Conservation (phyloP, 1,140 invertebrate species). For the Apis dorsata region DNA sequence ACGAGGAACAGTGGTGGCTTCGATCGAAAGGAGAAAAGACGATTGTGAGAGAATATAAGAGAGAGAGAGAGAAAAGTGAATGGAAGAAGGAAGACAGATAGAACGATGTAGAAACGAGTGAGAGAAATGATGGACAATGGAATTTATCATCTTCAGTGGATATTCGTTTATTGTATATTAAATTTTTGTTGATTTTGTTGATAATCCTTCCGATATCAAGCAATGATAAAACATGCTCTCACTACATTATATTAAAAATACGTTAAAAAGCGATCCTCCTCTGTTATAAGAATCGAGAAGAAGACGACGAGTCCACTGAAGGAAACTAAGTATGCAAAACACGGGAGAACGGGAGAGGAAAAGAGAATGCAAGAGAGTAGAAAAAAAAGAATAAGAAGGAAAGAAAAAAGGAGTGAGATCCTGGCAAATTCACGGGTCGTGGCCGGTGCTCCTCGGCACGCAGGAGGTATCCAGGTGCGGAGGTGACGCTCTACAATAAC, state of each 20-base stretch:
- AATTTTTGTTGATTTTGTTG: too few species aligned
- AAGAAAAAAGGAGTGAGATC: not conserved
- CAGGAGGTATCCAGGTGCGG: constrained; percentile 71
- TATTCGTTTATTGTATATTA: too few species aligned
- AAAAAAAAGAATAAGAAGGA: not conserved
- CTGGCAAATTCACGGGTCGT: constrained; percentile 70
- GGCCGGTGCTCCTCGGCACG: constrained; percentile 49
- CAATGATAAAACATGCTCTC: too few species aligned
- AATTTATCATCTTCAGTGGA: too few species aligned
- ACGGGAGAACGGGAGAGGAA: constrained; percentile 18
- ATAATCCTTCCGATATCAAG: too few species aligned
- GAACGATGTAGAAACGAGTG: not conserved
- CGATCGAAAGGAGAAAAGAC: not conserved
- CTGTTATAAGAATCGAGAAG: not conserved
- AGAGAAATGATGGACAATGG: not conserved
- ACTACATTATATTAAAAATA: too few species aligned
- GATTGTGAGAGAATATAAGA: not conserved
- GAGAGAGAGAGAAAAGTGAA: not conserved
- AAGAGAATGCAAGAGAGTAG: not conserved
- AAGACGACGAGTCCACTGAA: constrained; percentile 9
- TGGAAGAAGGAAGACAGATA: not conserved
- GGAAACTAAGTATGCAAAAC: constrained; percentile 14
- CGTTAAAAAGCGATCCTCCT: too few species aligned
- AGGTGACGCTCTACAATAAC: constrained; percentile 76
- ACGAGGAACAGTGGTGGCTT: constrained; percentile 8